Conservation (phyloP, 2,888 invertebrate genomes). For the Hypselothyrea guttata region DNA sequence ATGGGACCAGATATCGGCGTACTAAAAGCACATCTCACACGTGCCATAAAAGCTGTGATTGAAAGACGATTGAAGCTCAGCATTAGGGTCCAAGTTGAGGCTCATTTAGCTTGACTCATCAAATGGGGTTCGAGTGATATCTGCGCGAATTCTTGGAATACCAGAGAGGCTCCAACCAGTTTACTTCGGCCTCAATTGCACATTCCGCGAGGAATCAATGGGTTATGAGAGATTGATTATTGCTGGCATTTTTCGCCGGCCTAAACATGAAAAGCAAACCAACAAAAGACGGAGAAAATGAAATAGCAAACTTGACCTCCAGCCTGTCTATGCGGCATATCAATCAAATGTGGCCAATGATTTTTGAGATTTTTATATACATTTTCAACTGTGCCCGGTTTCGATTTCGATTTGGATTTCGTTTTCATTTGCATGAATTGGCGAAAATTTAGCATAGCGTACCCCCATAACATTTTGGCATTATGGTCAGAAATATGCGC, state of each 20-base stretch:
- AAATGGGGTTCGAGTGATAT: constrained; percentile 3
- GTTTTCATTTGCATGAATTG: constrained; percentile 75
- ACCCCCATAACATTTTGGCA: constrained; percentile 40
- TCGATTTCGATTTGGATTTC: constrained; percentile 54
- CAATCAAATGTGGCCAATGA: constrained; percentile 67
- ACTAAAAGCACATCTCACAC: constrained; percentile 48
- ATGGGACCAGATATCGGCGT: constrained; percentile 20
- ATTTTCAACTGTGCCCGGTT: constrained; percentile 27
- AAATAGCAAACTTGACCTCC: constrained; percentile 60
- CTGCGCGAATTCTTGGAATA: neutral
- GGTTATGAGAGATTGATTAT: constrained; percentile 68
- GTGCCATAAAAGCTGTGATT: constrained; percentile 51
- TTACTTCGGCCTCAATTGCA: neutral
- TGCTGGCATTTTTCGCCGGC: constrained; percentile 49
- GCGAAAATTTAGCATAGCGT: constrained; percentile 24
- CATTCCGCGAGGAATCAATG: constrained; percentile 34
- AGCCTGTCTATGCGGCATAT: constrained; percentile 69
- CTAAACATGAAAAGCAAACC: constrained; percentile 15
- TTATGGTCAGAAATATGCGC: constrained; percentile 32
- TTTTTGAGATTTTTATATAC: constrained; percentile 46
- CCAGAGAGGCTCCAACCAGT: no score
- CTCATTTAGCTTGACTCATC: constrained; percentile 3
- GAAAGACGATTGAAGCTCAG: no score
- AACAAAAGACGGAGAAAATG: constrained; percentile 12
- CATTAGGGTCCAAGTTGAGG: neutral